These are phyloP conservation scores for Hermaeophaga mercurialis DNA, from an alignment of 2,888 invertebrate species.

Conservation along the genomic window DNA sequence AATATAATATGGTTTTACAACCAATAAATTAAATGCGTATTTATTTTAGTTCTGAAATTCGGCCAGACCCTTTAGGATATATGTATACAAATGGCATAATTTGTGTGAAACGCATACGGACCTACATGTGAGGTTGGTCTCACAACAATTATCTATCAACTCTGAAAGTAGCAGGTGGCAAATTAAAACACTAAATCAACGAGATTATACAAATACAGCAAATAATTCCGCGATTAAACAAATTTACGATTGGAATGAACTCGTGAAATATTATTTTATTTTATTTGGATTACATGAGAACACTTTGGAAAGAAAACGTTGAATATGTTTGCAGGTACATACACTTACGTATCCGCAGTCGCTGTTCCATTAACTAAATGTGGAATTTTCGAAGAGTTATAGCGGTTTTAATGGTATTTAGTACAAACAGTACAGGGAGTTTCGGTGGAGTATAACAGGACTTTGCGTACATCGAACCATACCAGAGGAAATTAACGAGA, in stretches of 20 bases:
- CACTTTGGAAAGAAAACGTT: constrained; percentile 7
- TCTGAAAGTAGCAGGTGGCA: constrained; percentile 34
- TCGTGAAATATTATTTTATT: constrained; percentile 30
- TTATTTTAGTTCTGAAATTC: too few species aligned
- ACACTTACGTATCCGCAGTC: constrained; percentile 22
- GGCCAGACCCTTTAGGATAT: too few species aligned
- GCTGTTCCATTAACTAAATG: constrained; percentile 22
- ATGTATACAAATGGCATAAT: too few species aligned
- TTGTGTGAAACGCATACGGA: not conserved
- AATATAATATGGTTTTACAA: too few species aligned
- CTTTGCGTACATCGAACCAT: too few species aligned
- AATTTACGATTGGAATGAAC: constrained; percentile 32
- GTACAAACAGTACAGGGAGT: not conserved
- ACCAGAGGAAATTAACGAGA: too few species aligned
- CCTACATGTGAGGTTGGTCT: constrained; percentile 7
- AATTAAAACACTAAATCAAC: constrained; percentile 39
- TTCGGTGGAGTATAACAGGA: too few species aligned
- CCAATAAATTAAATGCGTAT: too few species aligned
- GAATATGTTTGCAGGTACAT: constrained; percentile 15
- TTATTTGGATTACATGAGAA: constrained; percentile 27
- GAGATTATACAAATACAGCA: constrained; percentile 37
- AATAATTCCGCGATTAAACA: constrained; percentile 34
- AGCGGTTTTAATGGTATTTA: constrained; percentile 16
- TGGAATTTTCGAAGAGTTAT: constrained; percentile 22
- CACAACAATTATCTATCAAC: constrained; percentile 29